Evolutionary conservation across 2,888 invertebrate genomes (phyloP), one percentile per base, ranked within the genome.

Genomic region (Subacronicta megacephala): DNA sequence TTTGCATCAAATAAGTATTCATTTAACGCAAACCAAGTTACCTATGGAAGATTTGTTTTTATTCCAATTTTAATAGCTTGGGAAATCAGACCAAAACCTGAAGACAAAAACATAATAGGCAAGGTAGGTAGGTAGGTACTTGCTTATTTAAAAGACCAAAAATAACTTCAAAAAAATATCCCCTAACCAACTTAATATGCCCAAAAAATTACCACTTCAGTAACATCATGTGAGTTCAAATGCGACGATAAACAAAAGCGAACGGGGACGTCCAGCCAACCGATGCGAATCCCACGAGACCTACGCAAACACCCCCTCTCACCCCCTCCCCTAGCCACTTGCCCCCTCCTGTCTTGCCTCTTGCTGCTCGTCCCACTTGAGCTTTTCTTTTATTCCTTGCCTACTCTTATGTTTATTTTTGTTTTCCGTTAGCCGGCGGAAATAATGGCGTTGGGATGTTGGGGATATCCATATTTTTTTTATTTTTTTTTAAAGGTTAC

Each of bases 321-420:
- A 66, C 70, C 69, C 67, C 67, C 66, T 63, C 56, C 46, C 63
- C 54, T 50, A 51, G 52, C 68, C 68, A 59, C 62, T 60, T 59
- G 50, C 54, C 75, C 77, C 72, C 63, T 45, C 37, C 45, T 61
- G 61, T 82, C 83, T 83, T 83, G 74, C 81, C 81, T 82, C 83
- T 78, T 80, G 83, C 80, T 82, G 90, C 90, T 92, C 92, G 85
- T 90, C 92, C 92, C 90, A 91, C 93, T 93, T 84, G 83, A 93
- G 82, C 80, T 79, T 90, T 91, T 90, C 92, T 92, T 93, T 93
- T 93, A 93, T 93, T 90, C 91, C 88, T 84, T 82, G 85, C 90
- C 88, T 87, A 87, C 90, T 89, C 90, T 89, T 90, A 83, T 90
- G 88, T 91, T 92, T 92, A 92, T 93, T 93, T 93, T 93, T 93